phyloP scores from a whole-genome alignment of 1,140 invertebrate species.

The Maconellicoccus hirsutus region DNA sequence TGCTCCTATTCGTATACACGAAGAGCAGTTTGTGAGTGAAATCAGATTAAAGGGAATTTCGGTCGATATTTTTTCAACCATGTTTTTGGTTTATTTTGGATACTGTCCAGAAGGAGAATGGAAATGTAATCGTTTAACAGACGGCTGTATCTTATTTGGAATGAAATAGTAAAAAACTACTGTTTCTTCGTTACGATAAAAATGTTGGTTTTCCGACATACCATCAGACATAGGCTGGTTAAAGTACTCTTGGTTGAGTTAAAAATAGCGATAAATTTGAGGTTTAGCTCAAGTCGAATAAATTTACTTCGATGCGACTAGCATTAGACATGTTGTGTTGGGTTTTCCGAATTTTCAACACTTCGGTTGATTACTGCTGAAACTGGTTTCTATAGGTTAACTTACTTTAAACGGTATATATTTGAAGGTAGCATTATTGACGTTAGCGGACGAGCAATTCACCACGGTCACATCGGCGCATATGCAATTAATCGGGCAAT shows the following conservation, averaged over 20 bases:
- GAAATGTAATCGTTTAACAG: conserved; percentile 13
- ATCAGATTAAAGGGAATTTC: conserved; percentile 7
- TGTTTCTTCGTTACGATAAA: background rate
- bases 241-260: no score
- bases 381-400: no score
- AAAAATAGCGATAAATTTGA: no score
- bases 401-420: background rate
- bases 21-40: background rate
- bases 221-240: no score
- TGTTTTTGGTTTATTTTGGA: conserved; percentile 15
- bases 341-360: no score
- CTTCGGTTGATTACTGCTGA: no score
- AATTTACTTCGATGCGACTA: no score
- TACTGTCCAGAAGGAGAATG: conserved; percentile 12
- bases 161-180: background rate
- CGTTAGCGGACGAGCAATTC: background rate
- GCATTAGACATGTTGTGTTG: no score
- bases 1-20: background rate
- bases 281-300: no score
- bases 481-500: background rate
- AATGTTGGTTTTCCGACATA: no score
- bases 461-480: background rate
- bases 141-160: conserved; percentile 10
- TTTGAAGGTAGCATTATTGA: background rate
- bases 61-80: background rate